Evolutionary conservation across 1,140 invertebrate species (phyloP).

Genomic region (Drosophila melanogaster): DNA sequence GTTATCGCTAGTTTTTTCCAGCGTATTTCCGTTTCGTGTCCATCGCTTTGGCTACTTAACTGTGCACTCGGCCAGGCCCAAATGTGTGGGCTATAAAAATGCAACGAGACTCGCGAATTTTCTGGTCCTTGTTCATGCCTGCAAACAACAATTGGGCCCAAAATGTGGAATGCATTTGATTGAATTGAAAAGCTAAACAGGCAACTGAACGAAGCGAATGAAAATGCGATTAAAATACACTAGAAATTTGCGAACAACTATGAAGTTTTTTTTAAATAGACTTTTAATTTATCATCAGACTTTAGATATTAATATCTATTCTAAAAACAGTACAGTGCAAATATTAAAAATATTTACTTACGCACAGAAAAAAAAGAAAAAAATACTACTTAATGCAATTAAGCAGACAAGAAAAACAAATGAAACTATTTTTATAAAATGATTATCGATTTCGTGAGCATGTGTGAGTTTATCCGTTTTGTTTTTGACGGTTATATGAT

Average conservation of each 20-base stretch:
- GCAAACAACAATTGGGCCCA: slow-evolving; percentile 60
- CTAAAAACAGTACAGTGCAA: too few species aligned
- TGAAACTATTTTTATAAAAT: too few species aligned
- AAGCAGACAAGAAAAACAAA: too few species aligned
- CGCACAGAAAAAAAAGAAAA: too few species aligned
- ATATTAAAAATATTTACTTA: neutral
- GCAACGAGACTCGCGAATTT: slow-evolving; percentile 41
- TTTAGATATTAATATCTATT: too few species aligned
- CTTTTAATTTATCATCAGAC: too few species aligned
- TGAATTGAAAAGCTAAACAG: slow-evolving; percentile 66
- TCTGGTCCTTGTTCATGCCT: slow-evolving; percentile 20
- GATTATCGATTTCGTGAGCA: too few species aligned
- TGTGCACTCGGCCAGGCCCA: slow-evolving; percentile 35
- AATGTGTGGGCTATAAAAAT: slow-evolving; percentile 64
- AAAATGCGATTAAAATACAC: slow-evolving; percentile 2
- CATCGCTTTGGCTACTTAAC: slow-evolving; percentile 71
- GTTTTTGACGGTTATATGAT: slow-evolving; percentile 60
- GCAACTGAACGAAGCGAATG: neutral
- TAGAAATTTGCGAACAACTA: neutral
- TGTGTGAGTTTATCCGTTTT: slow-evolving; percentile 1
- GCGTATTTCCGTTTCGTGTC: slow-evolving; percentile 20
- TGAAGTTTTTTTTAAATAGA: too few species aligned
- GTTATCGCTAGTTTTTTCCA: neutral
- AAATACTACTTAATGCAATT: too few species aligned
- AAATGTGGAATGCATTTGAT: slow-evolving; percentile 70